Conservation (phyloP, 2,888 invertebrate genomes). For the Cinara cedri region DNA sequence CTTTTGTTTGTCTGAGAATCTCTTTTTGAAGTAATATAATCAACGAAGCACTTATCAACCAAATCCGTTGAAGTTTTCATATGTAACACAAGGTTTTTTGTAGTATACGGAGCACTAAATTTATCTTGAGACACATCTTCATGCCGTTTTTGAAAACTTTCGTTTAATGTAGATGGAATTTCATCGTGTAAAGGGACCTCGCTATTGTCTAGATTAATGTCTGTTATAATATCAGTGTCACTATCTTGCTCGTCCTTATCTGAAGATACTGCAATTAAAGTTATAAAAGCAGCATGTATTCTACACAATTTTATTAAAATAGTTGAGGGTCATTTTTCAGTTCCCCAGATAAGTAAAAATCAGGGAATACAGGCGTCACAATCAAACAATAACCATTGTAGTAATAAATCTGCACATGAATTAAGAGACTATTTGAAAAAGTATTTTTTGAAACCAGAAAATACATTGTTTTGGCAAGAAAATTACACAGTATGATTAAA, state of each 20-base stretch:
- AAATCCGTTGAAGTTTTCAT: conserved; percentile 34
- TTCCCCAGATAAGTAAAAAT: conserved; percentile 37
- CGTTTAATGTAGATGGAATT: conserved; percentile 28
- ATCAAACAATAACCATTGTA: conserved; percentile 35
- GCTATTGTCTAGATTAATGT: conserved; percentile 31
- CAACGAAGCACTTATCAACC: conserved; percentile 31
- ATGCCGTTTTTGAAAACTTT: conserved; percentile 29
- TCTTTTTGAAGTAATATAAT: conserved; percentile 40
- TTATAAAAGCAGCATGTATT: conserved; percentile 42
- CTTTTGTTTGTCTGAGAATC: conserved; percentile 39
- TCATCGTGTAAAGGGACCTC: conserved; percentile 33
- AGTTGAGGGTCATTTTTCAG: conserved; percentile 39
- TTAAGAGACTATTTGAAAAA: conserved; percentile 31
- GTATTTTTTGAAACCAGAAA: conserved; percentile 37
- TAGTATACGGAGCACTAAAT: conserved; percentile 36
- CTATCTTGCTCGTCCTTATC: conserved; percentile 33
- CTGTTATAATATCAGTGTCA: conserved; percentile 34
- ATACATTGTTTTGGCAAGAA: conserved; percentile 28
- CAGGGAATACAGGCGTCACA: conserved; percentile 2
- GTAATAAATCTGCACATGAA: conserved; percentile 33
- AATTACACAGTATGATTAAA: too few relatives aligned
- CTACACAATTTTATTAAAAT: conserved; percentile 41
- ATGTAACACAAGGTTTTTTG: conserved; percentile 18
- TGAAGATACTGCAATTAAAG: conserved; percentile 35
- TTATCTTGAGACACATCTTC: conserved; percentile 41